A percentile compares a stretch with the other conserved stretches of the same genome.
Evolutionary conservation across 2,113 vertebrate genomes (phyloP).

Genomic region (Mobula birostris): DNA sequence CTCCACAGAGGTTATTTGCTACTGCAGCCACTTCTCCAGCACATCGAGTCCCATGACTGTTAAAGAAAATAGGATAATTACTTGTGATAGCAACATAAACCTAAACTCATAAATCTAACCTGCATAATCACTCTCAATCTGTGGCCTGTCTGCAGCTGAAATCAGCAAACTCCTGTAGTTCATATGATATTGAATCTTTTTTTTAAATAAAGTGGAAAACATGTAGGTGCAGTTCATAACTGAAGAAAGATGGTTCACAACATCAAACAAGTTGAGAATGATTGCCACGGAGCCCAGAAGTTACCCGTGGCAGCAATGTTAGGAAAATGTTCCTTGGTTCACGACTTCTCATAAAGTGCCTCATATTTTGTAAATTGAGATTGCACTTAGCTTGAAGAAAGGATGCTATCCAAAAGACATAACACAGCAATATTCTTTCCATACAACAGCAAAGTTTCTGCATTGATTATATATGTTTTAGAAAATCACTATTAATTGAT

Average conservation of each 20-base stretch:
- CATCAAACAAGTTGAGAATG: too few species aligned
- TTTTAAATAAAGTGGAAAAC: too few species aligned
- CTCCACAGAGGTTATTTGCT: constrained; percentile 60
- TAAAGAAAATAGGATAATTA: neutral
- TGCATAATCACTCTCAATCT: neutral
- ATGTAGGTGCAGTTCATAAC: too few species aligned
- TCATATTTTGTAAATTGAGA: neutral
- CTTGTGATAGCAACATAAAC: neutral
- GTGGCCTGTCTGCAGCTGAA: neutral
- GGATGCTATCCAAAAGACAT: too few species aligned
- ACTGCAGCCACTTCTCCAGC: constrained; percentile 58
- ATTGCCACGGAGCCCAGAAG: neutral
- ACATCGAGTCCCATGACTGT: constrained; percentile 67
- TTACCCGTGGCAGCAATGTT: neutral
- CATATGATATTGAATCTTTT: too few species aligned
- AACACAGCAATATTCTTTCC: too few species aligned
- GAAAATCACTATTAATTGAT: neutral
- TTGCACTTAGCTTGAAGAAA: neutral
- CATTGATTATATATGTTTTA: neutral
- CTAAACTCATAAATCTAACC: neutral
- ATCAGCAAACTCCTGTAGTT: too few species aligned
- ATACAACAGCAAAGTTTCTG: neutral
- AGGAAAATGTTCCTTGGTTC: neutral
- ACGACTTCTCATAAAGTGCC: neutral
- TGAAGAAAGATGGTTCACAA: too few species aligned